Evolutionary conservation across 2,113 vertebrate species (phyloP).

Genomic region (Agelaius phoeniceus): DNA sequence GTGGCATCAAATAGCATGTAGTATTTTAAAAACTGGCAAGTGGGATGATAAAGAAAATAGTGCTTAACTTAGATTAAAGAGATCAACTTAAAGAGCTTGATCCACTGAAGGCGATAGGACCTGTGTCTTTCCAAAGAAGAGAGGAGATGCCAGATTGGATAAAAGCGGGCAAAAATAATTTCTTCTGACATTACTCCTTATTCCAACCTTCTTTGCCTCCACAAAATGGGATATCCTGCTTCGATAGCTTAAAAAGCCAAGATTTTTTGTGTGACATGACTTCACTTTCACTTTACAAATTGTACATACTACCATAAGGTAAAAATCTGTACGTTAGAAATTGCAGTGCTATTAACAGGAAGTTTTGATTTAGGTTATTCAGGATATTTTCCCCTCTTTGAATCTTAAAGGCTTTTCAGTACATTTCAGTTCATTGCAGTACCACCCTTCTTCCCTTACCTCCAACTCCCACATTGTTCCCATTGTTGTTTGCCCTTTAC

Average conservation of each 20-base stretch:
- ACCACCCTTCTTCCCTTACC: background rate
- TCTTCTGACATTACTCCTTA: background rate
- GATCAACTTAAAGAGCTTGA: background rate
- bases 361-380: background rate
- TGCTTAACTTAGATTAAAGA: background rate
- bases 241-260: background rate
- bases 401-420: background rate
- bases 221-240: background rate
- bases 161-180: background rate
- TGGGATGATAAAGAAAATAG: background rate
- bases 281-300: background rate
- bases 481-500: background rate
- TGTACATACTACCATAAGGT: background rate
- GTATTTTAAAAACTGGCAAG: background rate
- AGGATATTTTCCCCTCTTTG: background rate
- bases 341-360: background rate
- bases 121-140: background rate
- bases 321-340: background rate
- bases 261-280: background rate
- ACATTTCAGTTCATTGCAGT: background rate
- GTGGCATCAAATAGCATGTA: background rate
- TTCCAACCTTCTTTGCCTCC: background rate
- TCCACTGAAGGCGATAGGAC: background rate
- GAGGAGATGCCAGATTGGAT: background rate
- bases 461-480: background rate